phyloP scores from a whole-genome alignment of 2,888 invertebrate genomes.

The Cheiracanthium punctorium region DNA sequence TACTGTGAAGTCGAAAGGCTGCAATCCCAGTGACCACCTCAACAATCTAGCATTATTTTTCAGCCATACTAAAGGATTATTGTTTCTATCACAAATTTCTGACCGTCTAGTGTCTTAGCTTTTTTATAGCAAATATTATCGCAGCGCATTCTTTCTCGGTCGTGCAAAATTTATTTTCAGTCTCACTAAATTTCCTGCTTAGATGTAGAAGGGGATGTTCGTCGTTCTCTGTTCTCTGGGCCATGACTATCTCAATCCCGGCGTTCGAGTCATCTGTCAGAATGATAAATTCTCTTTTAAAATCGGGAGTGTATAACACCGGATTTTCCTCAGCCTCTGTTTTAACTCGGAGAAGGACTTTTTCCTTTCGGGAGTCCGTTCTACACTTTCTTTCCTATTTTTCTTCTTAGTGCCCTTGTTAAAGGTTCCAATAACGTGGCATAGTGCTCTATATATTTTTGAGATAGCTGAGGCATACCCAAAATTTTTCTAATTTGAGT shows the following conservation, averaged over 20 bases:
- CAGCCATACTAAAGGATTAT: conserved; percentile 15
- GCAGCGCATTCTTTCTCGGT: conserved; percentile 10
- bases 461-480: conserved; percentile 40
- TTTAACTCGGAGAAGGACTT: background rate
- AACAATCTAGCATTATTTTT: conserved; percentile 1
- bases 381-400: background rate
- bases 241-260: background rate
- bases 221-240: background rate
- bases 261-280: conserved; percentile 12
- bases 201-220: conserved; percentile 12
- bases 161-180: conserved; percentile 11
- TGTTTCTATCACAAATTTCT: conserved; percentile 17
- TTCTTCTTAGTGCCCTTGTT: conserved; percentile 6
- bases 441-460: background rate
- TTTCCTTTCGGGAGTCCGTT: background rate
- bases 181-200: background rate
- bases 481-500: conserved; percentile 42
- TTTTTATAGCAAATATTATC: conserved; percentile 6
- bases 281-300: background rate
- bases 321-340: background rate
- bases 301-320: conserved; percentile 14
- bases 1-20: conserved; percentile 7
- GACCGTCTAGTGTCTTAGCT: conserved; percentile 8
- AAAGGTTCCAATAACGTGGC: background rate
- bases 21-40: conserved; percentile 2